Conservation (phyloP, 2,888 invertebrate genomes). For the Platycheirus albimanus region DNA sequence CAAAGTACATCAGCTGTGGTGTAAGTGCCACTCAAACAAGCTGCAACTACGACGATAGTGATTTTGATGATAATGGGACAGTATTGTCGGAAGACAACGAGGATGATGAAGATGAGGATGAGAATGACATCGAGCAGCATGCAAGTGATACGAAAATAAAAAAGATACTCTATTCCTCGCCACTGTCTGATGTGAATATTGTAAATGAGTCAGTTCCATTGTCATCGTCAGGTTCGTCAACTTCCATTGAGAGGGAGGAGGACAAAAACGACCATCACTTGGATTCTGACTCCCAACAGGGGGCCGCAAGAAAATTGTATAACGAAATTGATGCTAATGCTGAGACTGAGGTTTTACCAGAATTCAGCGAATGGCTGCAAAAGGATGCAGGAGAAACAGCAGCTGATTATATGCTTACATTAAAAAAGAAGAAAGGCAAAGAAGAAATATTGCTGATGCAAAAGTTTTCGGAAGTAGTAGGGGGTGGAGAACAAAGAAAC, state of each 20-base stretch:
- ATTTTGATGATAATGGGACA: conserved; percentile 72
- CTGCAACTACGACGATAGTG: conserved; percentile 49
- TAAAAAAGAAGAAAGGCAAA: background rate
- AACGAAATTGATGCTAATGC: conserved; percentile 32
- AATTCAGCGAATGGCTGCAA: conserved; percentile 16
- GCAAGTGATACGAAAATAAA: conserved; percentile 74
- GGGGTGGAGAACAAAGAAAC: background rate
- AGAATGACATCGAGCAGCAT: conserved; percentile 75
- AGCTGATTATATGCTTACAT: background rate
- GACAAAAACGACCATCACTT: background rate
- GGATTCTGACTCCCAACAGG: background rate
- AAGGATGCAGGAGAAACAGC: background rate
- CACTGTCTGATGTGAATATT: background rate
- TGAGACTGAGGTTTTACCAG: conserved; percentile 1
- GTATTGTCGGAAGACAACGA: conserved; percentile 54
- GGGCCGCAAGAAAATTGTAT: conserved; percentile 19
- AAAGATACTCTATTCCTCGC: conserved; percentile 8
- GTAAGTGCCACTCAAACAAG: conserved; percentile 32
- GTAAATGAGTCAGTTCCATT: conserved; percentile 21
- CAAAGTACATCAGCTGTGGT: conserved; percentile 38
- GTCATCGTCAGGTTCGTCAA: conserved; percentile 15
- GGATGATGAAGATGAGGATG: conserved; percentile 74
- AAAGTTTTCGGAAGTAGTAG: background rate
- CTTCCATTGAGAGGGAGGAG: background rate
- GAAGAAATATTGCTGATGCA: conserved; percentile 14